These are phyloP conservation scores for Glareola pratincola DNA, from an alignment of 2,113 vertebrate species.

Conservation along the genomic window DNA sequence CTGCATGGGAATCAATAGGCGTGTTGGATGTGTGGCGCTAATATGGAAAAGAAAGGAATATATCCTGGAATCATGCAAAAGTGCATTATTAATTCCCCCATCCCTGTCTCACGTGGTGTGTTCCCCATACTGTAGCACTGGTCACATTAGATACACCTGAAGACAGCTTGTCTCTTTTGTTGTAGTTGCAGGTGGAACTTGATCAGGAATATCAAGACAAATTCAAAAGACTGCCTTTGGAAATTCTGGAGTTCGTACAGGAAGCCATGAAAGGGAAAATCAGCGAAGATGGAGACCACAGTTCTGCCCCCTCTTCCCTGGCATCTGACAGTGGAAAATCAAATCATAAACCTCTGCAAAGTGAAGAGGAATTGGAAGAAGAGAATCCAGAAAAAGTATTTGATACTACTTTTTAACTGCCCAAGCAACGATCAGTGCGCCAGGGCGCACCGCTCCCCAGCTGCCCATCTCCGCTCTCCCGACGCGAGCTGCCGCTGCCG, in stretches of 20 bases:
- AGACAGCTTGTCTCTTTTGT: slow-evolving; percentile 56
- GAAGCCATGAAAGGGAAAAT: slow-evolving; percentile 91
- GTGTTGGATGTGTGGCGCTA: not conserved
- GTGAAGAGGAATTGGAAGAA: slow-evolving; percentile 85
- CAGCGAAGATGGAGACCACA: slow-evolving; percentile 80
- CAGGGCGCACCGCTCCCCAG: not conserved
- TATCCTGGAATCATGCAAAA: not conserved
- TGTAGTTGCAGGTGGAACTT: slow-evolving; percentile 90
- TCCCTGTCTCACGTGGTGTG: not conserved
- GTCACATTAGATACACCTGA: not conserved
- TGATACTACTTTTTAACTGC: slow-evolving; percentile 87
- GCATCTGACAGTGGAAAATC: slow-evolving; percentile 78
- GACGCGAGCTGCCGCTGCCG: slow-evolving; percentile 57
- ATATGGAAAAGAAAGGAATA: not conserved
- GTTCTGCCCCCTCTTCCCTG: slow-evolving; percentile 66
- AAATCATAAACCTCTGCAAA: slow-evolving; percentile 84
- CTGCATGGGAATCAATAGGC: slow-evolving; percentile 16
- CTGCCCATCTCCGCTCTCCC: slow-evolving; percentile 5
- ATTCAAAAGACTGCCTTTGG: slow-evolving; percentile 93
- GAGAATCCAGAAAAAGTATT: slow-evolving; percentile 84
- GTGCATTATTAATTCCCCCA: not conserved
- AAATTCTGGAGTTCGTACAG: slow-evolving; percentile 98
- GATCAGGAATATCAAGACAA: slow-evolving; percentile 99
- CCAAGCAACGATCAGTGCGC: slow-evolving; percentile 20
- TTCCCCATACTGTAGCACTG: not conserved